These are phyloP conservation scores for Neolamprologus toae DNA, from an alignment of 2,113 vertebrate genomes.

Conservation along the genomic window DNA sequence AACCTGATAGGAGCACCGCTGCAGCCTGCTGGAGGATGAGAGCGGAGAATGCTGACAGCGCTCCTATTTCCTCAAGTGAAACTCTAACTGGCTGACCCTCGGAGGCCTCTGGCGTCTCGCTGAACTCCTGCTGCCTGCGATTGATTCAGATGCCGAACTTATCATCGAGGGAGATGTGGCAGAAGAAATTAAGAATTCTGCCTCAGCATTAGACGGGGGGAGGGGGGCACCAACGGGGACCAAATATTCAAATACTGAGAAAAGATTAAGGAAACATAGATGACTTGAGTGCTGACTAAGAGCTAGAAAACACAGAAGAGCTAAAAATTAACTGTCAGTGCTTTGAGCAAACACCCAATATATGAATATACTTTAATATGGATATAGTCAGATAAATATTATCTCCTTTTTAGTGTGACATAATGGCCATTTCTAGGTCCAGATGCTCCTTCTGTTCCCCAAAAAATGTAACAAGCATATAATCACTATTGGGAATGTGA, in stretches of 20 bases:
- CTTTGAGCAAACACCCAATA: neutral
- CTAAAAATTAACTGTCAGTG: neutral
- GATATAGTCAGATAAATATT: neutral
- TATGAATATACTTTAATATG: neutral
- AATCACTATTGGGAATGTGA: neutral
- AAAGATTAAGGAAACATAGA: neutral
- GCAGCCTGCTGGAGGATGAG: neutral
- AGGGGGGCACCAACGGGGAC: neutral
- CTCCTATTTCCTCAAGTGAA: slow-evolving; percentile 42
- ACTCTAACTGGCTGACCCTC: slow-evolving; percentile 53
- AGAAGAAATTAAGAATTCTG: neutral
- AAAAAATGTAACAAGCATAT: neutral
- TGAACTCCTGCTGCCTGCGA: neutral
- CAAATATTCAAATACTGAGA: neutral
- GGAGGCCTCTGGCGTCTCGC: neutral
- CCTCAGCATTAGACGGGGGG: neutral
- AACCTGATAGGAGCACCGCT: slow-evolving; percentile 47
- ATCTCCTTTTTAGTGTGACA: neutral
- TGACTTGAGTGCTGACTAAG: neutral
- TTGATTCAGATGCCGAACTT: neutral
- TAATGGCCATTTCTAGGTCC: neutral
- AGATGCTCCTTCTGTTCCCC: neutral
- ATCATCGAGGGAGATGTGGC: neutral
- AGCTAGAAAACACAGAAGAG: neutral
- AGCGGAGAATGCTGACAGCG: slow-evolving; percentile 38